Percentiles rank a stretch among this genome's conserved stretches.
Evolutionary conservation across 2,888 invertebrate genomes (phyloP).

Genomic region (Punctoribates punctum): DNA sequence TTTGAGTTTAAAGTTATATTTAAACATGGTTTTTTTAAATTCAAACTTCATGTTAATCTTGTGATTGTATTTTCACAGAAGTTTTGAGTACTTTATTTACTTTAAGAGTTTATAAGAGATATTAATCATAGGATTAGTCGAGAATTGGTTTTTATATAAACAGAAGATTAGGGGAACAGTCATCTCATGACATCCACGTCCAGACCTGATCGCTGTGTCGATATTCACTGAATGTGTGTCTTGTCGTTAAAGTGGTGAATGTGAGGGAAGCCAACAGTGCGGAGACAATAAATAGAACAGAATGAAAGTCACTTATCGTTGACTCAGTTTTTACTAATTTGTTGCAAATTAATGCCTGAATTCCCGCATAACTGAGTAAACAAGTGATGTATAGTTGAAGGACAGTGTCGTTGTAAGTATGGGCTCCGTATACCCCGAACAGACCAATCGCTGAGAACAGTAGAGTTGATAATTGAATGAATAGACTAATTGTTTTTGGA

Average conservation of each 20-base stretch:
- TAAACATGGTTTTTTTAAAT: too few species aligned
- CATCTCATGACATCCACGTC: not conserved
- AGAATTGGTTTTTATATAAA: too few species aligned
- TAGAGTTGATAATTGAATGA: not conserved
- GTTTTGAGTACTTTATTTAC: too few species aligned
- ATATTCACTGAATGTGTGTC: not conserved
- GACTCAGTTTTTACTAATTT: not conserved
- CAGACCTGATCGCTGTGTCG: not conserved
- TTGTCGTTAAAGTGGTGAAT: conserved; percentile 4
- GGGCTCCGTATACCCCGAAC: not conserved
- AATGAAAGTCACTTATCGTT: conserved; percentile 12
- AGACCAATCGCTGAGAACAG: not conserved
- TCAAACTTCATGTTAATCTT: too few species aligned
- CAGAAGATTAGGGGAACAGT: too few species aligned
- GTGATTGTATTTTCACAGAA: too few species aligned
- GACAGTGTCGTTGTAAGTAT: not conserved
- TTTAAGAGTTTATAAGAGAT: too few species aligned
- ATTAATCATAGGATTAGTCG: too few species aligned
- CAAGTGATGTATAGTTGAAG: not conserved
- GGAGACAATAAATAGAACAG: not conserved
- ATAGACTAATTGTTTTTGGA: too few species aligned
- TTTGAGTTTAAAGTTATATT: too few species aligned
- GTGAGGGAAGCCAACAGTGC: not conserved
- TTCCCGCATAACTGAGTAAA: not conserved
- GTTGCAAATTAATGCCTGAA: not conserved